These are phyloP conservation scores for Lepidochrysops patricia DNA, from an alignment of 2,888 invertebrate species.

Conservation along the genomic window DNA sequence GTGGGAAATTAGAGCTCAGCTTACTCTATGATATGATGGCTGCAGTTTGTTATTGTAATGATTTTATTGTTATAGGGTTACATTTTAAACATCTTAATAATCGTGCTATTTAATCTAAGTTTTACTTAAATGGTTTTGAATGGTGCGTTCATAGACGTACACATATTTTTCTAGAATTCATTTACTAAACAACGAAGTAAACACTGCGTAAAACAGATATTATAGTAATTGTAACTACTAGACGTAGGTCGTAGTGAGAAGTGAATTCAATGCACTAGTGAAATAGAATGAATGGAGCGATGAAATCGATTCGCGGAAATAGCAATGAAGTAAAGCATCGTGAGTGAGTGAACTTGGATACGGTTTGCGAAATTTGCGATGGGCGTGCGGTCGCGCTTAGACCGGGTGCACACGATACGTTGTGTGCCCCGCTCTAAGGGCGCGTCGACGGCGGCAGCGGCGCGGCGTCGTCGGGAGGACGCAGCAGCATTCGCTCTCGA, in stretches of 20 bases:
- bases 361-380: background rate
- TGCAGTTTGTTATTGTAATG: background rate
- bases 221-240: background rate
- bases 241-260: no score
- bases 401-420: no score
- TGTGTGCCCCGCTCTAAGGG: background rate
- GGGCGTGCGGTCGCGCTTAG: background rate
- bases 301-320: background rate
- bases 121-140: no score
- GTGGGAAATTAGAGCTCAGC: background rate
- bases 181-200: no score
- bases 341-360: background rate
- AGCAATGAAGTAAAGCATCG: background rate
- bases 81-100: background rate
- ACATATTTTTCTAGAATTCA: no score
- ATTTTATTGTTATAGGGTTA: background rate
- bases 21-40: background rate
- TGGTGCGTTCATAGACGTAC: no score
- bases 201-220: no score
- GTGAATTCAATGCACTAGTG: background rate
- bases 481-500: conserved; percentile 55
- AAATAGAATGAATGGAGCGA: background rate
- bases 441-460: background rate
- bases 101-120: no score
- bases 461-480: conserved; percentile 21